Base-by-base conservation (phyloP, 1,140 invertebrate genomes). In the Asbolus verrucosus region DNA sequence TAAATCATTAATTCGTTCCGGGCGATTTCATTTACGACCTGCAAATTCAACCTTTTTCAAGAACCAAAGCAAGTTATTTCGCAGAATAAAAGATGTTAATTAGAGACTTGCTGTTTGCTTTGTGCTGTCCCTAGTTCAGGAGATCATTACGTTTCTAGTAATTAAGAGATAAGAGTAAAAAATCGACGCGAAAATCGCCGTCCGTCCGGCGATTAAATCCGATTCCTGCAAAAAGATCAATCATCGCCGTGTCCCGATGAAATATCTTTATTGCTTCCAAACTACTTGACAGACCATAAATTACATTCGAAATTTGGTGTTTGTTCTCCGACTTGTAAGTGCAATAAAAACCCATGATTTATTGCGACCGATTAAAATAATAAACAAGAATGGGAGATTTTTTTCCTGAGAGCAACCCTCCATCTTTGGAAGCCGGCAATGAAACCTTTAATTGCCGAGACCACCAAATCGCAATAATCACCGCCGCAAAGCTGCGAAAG, bases 1-100 rank as follows among this genome's bases (percentile, higher is more conserved):
- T 63, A 63, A 63, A 63, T 63, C 30, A 63, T 63, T 63, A 63
- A 63, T 63, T 63, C 24, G 61, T 43, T 63, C 33, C 61, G 33
- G 61, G 61, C 61, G 61, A 63, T 63, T 63, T 63, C 61, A 63
- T 63, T 39, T 39, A 39, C 30, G 36, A 18, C 24, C 61, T 19
- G 59, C 18, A 33, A 62, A 62, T 62, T 62, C 59, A 9, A 36
- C 31, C n/a, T 63, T 63, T 63, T 4, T 39, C 36, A 19, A 63
- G 15, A 21, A 24, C 11, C 11, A 15, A 19, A 19, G 30, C 59
- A 38, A 38, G 13, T 39, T 41, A 43, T 43, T 39, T 21, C 30
- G 19, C 19, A 6, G 61, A 39, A 63, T 63, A 14, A 63, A 63
- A 63, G 61, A 63, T 41, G 61, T 63, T 63, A 63, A 63, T 63